phyloP scores from a whole-genome alignment of 1,140 invertebrate species.

The Pogonus chalceus region DNA sequence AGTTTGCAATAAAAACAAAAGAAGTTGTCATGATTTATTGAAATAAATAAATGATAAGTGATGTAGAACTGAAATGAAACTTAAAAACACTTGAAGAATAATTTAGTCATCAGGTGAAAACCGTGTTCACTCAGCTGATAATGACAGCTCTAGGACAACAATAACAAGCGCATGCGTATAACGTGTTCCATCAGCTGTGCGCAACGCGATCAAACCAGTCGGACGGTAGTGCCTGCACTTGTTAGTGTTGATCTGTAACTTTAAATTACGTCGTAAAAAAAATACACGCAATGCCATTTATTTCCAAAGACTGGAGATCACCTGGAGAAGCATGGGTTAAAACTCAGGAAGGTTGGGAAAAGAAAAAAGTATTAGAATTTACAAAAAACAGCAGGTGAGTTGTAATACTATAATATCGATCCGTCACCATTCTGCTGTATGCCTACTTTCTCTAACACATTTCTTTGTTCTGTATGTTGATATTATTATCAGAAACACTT shows the following conservation, averaged over 20 bases:
- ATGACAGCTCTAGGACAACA: constrained; percentile 1
- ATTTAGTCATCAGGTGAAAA: too few relatives aligned
- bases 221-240: not conserved
- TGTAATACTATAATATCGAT: too few relatives aligned
- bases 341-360: constrained; percentile 92
- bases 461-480: too few relatives aligned
- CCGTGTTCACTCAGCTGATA: constrained; percentile 1
- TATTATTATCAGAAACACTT: too few relatives aligned
- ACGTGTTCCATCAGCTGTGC: not conserved
- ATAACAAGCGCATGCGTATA: not conserved
- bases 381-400: not conserved
- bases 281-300: constrained; percentile 74
- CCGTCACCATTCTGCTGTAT: too few relatives aligned
- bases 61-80: too few relatives aligned
- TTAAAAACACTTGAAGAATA: too few relatives aligned
- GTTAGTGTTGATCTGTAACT: not conserved
- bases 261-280: not conserved
- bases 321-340: constrained; percentile 97
- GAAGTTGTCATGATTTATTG: too few relatives aligned
- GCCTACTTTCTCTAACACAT: too few relatives aligned
- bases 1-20: too few relatives aligned
- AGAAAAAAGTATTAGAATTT: constrained; percentile 81
- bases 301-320: constrained; percentile 86
- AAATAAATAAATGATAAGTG: too few relatives aligned
- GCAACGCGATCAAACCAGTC: not conserved